Conservation (phyloP, 2,113 vertebrate genomes). For the Saccopteryx leptura region DNA sequence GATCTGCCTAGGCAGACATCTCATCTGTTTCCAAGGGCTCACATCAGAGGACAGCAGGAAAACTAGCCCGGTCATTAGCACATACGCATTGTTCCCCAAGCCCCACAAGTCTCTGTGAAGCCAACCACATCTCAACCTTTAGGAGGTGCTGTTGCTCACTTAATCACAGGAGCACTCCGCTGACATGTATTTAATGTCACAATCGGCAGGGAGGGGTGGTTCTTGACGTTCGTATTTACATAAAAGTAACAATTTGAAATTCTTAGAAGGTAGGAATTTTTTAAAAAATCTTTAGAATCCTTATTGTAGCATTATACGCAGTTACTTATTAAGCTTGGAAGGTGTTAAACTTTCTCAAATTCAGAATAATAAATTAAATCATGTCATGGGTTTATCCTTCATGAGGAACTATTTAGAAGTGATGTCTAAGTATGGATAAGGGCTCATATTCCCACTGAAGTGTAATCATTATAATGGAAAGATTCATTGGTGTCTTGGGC, state of each 20-base stretch:
- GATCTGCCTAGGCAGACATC: not conserved
- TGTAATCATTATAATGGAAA: not conserved
- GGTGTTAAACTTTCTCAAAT: constrained; percentile 15
- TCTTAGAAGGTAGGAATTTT: not conserved
- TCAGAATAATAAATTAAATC: not conserved
- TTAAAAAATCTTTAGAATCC: not conserved
- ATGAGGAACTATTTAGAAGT: not conserved
- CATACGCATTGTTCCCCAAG: no score
- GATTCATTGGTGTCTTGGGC: not conserved
- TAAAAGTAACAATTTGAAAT: not conserved
- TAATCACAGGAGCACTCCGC: not conserved
- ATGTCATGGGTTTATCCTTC: constrained; percentile 39
- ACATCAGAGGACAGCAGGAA: not conserved
- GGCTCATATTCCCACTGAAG: not conserved
- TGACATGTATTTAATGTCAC: not conserved
- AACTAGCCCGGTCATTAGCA: not conserved
- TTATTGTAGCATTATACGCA: not conserved
- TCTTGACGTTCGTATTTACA: not conserved
- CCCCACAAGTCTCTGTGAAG: not conserved
- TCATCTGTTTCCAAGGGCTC: not conserved
- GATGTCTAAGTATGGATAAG: not conserved
- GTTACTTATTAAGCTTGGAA: constrained; percentile 9
- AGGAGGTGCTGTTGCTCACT: not conserved
- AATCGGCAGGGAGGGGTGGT: not conserved
- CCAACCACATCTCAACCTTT: not conserved